Evolutionary conservation across 2,888 invertebrate species (phyloP), one percentile per base, ranked within the genome.

Genomic region (Erannis defoliaria): DNA sequence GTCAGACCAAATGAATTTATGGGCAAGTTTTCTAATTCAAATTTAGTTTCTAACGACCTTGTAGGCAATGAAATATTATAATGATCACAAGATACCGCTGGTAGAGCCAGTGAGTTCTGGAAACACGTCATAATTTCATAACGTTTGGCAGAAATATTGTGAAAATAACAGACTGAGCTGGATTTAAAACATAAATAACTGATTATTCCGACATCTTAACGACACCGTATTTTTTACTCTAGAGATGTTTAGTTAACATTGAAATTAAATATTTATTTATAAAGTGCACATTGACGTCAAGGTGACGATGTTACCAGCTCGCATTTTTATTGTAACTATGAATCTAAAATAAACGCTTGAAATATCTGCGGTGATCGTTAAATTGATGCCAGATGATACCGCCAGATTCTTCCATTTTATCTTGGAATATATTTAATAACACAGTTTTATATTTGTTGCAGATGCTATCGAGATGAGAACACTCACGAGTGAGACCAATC

Each of bases 401-500:
- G 54, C 57, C 38, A 42, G 43, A 59, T 59, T 19, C n/a, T 48
- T 43, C 33, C 53, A 50, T 40, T 62, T 58, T 46, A 56, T 50
- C 29, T 45, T 51, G 18, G 50, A 53, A 40, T 57, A 49, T 46
- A 43, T 51, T 14, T 50, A 50, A 38, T 38, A 29, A 54, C 19
- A 14, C 12, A 26, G 8, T 26, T 55, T 56, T 61, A 38, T 42
- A 49, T 70, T 84, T 82, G 80, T 92, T 91, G 8, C 90, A 92
- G 91, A 84, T 81, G 73, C 74, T 72, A 73, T 76, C 80, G 71
- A 78, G 69, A 73, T 67, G 77, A 78, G n/a, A 72, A 67, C 77
- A 78, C 79, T 76, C 71, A 78, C 77, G 56, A 70, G 73, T 77
- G 88, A 89, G 85, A 89, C 85, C 85, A 84, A 86, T 77, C 78